A percentile compares a stretch with the other conserved stretches of the same genome.
phyloP scores from a whole-genome alignment of 2,113 vertebrate species.

The Leucopternis melanops region DNA sequence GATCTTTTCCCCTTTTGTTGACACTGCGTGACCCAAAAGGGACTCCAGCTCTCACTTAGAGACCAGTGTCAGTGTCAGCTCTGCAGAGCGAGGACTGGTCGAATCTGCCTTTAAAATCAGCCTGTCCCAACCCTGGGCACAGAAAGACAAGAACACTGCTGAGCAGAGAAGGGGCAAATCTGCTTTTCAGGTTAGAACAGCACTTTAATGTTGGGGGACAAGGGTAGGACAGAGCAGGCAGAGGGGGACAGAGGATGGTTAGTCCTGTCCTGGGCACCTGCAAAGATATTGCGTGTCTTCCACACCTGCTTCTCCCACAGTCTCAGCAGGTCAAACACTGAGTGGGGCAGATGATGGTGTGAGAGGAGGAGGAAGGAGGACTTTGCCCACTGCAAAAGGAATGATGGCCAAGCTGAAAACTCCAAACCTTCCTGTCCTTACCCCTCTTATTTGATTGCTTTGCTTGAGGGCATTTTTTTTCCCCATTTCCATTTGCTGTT shows the following conservation, averaged over 20 bases:
- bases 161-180: conserved; percentile 45
- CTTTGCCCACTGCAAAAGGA: background rate
- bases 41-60: background rate
- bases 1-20: conserved; percentile 23
- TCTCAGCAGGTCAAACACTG: background rate
- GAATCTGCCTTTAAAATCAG: conserved; percentile 8
- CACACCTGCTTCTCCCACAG: background rate
- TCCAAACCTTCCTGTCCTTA: background rate
- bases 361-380: background rate
- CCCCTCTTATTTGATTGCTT: background rate
- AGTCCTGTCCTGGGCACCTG: background rate
- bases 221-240: background rate
- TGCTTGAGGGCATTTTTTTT: background rate
- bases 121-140: conserved; percentile 7
- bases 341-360: background rate
- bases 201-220: background rate
- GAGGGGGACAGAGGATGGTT: background rate
- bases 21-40: background rate
- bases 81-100: background rate
- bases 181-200: conserved; percentile 56
- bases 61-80: conserved; percentile 9
- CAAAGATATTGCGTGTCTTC: background rate
- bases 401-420: background rate
- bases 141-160: conserved; percentile 31
- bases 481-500: background rate